Base-by-base conservation (phyloP, 2,888 invertebrate genomes). In the Agrochola macilenta region DNA sequence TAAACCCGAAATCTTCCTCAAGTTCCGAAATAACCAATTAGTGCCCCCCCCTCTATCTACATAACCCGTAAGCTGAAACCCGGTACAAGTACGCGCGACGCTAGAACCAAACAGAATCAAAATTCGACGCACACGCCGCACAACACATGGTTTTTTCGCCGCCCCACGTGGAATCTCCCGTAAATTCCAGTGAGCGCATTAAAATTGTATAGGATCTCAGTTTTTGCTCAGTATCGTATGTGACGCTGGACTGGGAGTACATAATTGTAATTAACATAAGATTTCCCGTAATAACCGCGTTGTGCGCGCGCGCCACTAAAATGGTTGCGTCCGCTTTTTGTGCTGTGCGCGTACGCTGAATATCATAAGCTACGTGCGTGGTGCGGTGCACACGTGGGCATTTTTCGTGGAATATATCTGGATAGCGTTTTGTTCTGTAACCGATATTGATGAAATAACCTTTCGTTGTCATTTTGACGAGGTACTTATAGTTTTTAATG, bases 241-340 rank as follows among this genome's bases (percentile, higher is more conserved):
- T 92, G 93, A 92, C 91, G 93, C 79, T 84, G 86, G 77, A 74
- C 84, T 81, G 46, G 79, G 85, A 87, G 90, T 91, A 90, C 90
- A 91, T 92, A 92, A 91, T 92, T 92, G 91, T 92, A 95, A 96
- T 96, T 95, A 96, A 95, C 96, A 96, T 96, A 95, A 95, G 94
- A 92, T 93, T 94, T 95, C 95, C 95, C 95, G 96, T 95, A 96
- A 95, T 94, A 95, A 89, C 94, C 90, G 92, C 91, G 92, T 90
- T 89, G 93, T 90, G 92, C 93, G 94, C 93, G 94, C 93, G 92
- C 92, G 89, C 78, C 89, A 86, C 95, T 91, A 90, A 95, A 95
- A 95, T 93, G 95, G 96, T 86, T 78, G 92, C 89, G 91, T 82
- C 94, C 84, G 91, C 90, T 96, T 96, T 96, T 96, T 96, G 94